Evolutionary conservation across 1,140 invertebrate genomes (phyloP), one percentile per base, ranked within the genome.

Genomic region (Phymastichus coffea): DNA sequence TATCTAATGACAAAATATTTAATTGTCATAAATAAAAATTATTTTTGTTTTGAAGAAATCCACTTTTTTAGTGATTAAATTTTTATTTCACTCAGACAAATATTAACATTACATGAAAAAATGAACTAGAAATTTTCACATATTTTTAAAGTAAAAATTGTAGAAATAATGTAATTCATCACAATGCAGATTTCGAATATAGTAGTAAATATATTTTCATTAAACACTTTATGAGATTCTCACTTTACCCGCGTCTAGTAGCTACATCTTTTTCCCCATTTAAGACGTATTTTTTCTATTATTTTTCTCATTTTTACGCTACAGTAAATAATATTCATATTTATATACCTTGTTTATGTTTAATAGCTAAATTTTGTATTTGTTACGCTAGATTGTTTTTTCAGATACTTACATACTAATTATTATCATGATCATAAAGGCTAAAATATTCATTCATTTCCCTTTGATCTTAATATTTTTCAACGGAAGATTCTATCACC

Each of bases 371-470:
- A 14, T 12, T 17, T 52, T 41, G 20, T 40, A 15, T 10, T 2
- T 37, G 26, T 52, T 25, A 53, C 53, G 22, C 52, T 43, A 28
- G 28, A 59, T 64, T 57, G 23, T 52, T 43, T 37, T 57, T 14
- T 57, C 51, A 51, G 70, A 74, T 61, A 63, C 75, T 79, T 79
- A 79, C 61, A 19, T 66, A 41, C 77, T 79, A 79, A 78, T 79
- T 79, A 79, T 79, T 79, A 79, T 79, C 77, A 74, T 63, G 54
- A 76, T 76, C 70, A 68, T 66, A 60, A 54, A 60, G 51, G 58
- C 58, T 60, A 60, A 54, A 46, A 33, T 60, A 57, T 63, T 61
- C 48, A 46, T 65, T 47, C 44, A 35, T 61, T 60, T 26, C 17
- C 3, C 20, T n/a, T n/a, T n/a, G n/a, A n/a, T n/a, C n/a, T n/a